Evolutionary conservation across 2,888 invertebrate species (phyloP), one percentile per base, ranked within the genome.

Genomic region (Rapana venosa): DNA sequence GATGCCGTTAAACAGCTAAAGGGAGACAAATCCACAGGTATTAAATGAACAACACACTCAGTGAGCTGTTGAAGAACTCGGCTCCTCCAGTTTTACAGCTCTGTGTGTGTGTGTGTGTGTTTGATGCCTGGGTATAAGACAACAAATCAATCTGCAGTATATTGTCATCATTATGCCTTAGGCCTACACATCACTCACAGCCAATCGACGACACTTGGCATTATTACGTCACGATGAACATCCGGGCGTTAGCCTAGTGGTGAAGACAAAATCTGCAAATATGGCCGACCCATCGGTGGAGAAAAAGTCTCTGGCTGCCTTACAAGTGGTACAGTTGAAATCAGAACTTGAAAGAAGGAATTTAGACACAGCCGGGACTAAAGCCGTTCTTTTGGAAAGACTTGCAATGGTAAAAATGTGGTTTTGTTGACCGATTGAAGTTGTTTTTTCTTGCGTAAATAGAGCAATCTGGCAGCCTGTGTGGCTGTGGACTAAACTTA

Each of bases 271-370:
- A 20, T 26, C 35, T 56, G 77, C 30, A 11, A 47, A 88, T 11
- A 89, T 90, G 93, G 92, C 93, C n/a, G 77, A 79, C 84, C 81
- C 77, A 81, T 47, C 47, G 4, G 89, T 36, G 87, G 92, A 88
- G 88, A 98, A 98, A 95, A 98, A 98, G 96, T 96, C 32, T 17
- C 77, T 99, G 87, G 97, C 97, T 90, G 98, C 99, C 95, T 97
- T 99, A 93, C 97, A 98, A 94, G 98, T 99, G 87, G 97, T 98
- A 95, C 99, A 99, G 96, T 97, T 99, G 88, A 97, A 97, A 94
- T 97, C 97, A 11, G 98, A 99, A 96, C 96, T 99, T 90, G 98
- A 98, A 95, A 98, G 98, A 96, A 97, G 99, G 93, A 97, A 98
- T 93, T 97, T 99, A 91, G 98, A 99, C 95, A 98, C 98, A 95